Evolutionary conservation across 2,888 invertebrate genomes (phyloP), one percentile per base, ranked within the genome.

Genomic region (Acanthosepion pharaonis): DNA sequence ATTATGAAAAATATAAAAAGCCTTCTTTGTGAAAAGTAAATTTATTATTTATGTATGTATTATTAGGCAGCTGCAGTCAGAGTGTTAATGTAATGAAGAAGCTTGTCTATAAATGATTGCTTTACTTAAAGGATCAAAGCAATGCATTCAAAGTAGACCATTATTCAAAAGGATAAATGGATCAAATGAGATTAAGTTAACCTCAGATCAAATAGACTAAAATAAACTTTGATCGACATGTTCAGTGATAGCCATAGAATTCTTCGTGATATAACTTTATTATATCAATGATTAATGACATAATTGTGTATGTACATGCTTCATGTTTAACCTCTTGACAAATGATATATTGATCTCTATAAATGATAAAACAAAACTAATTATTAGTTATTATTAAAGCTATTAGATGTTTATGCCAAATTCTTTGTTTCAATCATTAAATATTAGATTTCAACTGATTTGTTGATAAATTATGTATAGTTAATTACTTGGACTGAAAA

Each of bases 231-330:
- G 78, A 28, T 28, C 78, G 1, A 78, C 78, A n/a, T 11, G 78
- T 78, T 78, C 78, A 78, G 11, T n/a, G 8, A n/a, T 78, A 95
- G 94, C 94, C 64, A 78, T 53, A 94, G 59, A 49, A 91, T n/a
- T 42, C 42, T 25, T 55, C 20, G n/a, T 49, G 23, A 23, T 51
- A 94, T 91, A 42, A 42, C 42, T 20, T 33, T 64, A 55, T 59
- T 23, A 28, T 48, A 48, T n/a, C 42, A 33, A 49, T 51, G 33
- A 94, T 59, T 91, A 78, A 55, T 55, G 55, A 78, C 28, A 78
- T 78, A 78, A 78, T 78, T 78, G n/a, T n/a, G 28, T 28, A 78
- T 28, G 8, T 28, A 78, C n/a, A n/a, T 78, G 8, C 15, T 55
- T 55, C 18, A 18, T 18, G 55, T 55, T 78, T 28, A 78, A 78